Conservation (phyloP, 2,888 invertebrate genomes). For the Disparrhopalites patrizii region DNA sequence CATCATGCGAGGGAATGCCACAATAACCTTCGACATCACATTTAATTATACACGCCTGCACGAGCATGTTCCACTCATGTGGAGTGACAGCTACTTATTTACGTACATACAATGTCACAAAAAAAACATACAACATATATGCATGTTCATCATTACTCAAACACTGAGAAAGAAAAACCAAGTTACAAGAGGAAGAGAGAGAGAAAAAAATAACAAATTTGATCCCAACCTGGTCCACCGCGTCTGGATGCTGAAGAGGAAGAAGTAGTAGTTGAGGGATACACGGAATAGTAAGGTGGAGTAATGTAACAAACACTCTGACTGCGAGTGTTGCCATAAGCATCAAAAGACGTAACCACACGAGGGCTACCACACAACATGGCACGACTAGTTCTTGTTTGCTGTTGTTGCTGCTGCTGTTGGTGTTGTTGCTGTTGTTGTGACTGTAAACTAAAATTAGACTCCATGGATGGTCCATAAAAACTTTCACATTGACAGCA, state of each 20-base stretch:
- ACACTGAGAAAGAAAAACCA: too few relatives aligned
- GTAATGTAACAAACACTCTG: slow-evolving; percentile 20
- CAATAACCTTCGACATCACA: too few relatives aligned
- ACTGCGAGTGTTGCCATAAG: slow-evolving; percentile 1
- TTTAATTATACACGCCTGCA: too few relatives aligned
- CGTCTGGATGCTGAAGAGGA: not conserved
- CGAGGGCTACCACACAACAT: slow-evolving; percentile 3
- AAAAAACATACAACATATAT: too few relatives aligned
- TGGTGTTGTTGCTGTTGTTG: too few relatives aligned
- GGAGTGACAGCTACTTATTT: too few relatives aligned
- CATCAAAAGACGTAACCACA: slow-evolving; percentile 26
- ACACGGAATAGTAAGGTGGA: slow-evolving; percentile 6
- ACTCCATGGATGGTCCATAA: slow-evolving; percentile 14
- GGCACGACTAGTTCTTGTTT: slow-evolving; percentile 1
- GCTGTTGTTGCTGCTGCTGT: too few relatives aligned
- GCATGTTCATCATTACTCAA: too few relatives aligned
- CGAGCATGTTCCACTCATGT: too few relatives aligned
- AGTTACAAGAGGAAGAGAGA: not conserved
- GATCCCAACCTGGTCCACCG: slow-evolving; percentile 11
- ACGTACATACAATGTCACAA: too few relatives aligned
- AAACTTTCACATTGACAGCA: slow-evolving; percentile 45
- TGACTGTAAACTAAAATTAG: too few relatives aligned
- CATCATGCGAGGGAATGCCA: too few relatives aligned
- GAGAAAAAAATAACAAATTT: slow-evolving; percentile 1
- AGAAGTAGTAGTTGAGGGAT: not conserved